Evolutionary conservation across 2,113 vertebrate species (phyloP), one percentile per base, ranked within the genome.

Genomic region (Lepus timidus): DNA sequence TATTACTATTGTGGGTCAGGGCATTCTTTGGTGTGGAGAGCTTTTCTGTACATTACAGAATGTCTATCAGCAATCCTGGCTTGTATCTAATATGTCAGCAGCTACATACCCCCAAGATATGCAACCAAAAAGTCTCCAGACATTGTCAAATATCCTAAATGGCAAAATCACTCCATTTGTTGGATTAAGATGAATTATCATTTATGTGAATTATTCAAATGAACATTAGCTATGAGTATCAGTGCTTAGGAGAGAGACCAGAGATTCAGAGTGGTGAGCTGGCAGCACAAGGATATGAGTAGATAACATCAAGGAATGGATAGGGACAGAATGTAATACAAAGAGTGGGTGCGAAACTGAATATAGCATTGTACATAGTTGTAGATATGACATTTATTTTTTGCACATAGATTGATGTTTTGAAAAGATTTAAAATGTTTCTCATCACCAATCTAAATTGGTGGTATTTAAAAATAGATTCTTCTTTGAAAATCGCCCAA

Each of bases 401-500:
- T 33, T 19, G 1, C 11, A 31, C n/a, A 75, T 88, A 70, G 25
- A 14, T 16, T 36, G n/a, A 84, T 33, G 19, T 93, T 44, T 91
- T 29, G 9, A 76, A 85, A 16, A n/a, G 22, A 7, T 51, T 70
- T 81, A 44, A 61, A 88, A 76, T 23, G 14, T 17, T 2, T 61
- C 36, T 20, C 12, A 74, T 82, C 9, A 55, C 78, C 67, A 91
- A 61, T 82, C 25, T 83, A 25, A 92, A 91, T 51, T 52, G 17
- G 14, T 36, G 4, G 25, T 13, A 71, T 51, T 29, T 25, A 73
- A 44, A 31, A 82, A 33, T 7, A 70, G 4, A 61, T 44, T 81
- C 20, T 36, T 33, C 83, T 95, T 88, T 94, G 20, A 88, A 82
- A 91, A 51, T 36, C 31, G 44, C 82, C 9, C 55, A 85, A 70